Percentiles rank a stretch among this genome's conserved stretches.
Conservation (phyloP, 2,113 vertebrate species). For the Entelurus aequoreus region DNA sequence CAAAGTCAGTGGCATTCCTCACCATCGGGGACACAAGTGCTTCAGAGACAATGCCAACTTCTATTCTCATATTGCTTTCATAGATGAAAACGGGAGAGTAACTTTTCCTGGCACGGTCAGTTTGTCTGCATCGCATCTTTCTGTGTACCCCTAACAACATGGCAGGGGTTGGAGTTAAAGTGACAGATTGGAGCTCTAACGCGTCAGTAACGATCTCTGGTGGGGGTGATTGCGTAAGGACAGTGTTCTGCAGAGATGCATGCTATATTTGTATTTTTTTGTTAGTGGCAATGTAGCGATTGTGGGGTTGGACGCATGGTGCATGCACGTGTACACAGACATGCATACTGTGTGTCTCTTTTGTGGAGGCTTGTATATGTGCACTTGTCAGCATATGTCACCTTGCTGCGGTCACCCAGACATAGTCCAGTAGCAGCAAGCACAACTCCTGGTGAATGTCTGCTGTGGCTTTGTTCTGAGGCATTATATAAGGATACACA, state of each 20-base stretch:
- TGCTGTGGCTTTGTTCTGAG: constrained; percentile 33
- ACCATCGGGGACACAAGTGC: not conserved
- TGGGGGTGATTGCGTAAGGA: constrained; percentile 48
- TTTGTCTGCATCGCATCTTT: constrained; percentile 22
- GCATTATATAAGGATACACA: constrained; percentile 36
- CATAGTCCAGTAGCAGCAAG: constrained; percentile 33
- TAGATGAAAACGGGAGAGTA: constrained; percentile 7
- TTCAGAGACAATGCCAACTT: not conserved
- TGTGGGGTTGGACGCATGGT: not conserved
- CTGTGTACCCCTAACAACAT: constrained; percentile 47
- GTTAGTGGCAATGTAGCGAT: not conserved
- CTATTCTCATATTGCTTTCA: not conserved
- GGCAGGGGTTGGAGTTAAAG: constrained; percentile 32
- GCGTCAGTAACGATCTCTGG: constrained; percentile 37
- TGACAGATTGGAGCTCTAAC: constrained; percentile 44
- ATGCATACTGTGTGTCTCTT: constrained; percentile 7
- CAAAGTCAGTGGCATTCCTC: not conserved
- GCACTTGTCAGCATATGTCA: constrained; percentile 29
- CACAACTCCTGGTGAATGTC: constrained; percentile 50
- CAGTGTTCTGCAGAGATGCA: constrained; percentile 27
- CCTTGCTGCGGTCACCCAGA: constrained; percentile 21
- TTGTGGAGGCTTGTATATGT: constrained; percentile 18
- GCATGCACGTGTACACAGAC: constrained; percentile 17
- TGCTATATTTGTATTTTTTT: constrained; percentile 22
- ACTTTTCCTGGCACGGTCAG: constrained; percentile 29